Conservation (phyloP, 2,797 vertebrate genomes). For the Phyllotis vaccarum region DNA sequence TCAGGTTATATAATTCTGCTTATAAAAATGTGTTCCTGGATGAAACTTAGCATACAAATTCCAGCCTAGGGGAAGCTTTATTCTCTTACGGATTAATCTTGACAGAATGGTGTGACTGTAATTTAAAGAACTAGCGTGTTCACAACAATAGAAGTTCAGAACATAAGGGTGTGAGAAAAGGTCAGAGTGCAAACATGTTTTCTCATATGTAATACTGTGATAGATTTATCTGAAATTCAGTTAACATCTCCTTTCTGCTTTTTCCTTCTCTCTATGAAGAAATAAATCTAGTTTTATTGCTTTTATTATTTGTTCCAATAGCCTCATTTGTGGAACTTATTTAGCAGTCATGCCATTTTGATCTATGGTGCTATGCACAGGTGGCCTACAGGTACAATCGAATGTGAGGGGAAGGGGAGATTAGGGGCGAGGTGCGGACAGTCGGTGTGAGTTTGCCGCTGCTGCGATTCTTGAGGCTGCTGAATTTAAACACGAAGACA, state of each 20-base stretch:
- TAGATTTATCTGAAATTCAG: slow-evolving; percentile 81
- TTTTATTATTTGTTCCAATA: slow-evolving; percentile 82
- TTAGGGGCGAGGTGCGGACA: not conserved
- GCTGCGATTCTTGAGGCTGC: not conserved
- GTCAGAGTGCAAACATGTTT: slow-evolving; percentile 46
- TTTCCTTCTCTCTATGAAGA: slow-evolving; percentile 67
- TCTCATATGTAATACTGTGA: slow-evolving; percentile 64
- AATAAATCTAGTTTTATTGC: slow-evolving; percentile 78
- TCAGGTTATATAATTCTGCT: slow-evolving; percentile 76
- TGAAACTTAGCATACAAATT: slow-evolving; percentile 71
- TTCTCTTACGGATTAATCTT: slow-evolving; percentile 68
- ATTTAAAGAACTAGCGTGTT: slow-evolving; percentile 71
- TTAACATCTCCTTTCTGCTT: slow-evolving; percentile 66
- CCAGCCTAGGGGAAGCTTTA: slow-evolving; percentile 61
- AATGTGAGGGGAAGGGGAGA: slow-evolving; percentile 19
- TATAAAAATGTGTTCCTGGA: slow-evolving; percentile 64
- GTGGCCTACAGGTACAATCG: slow-evolving; percentile 59
- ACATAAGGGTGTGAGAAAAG: slow-evolving; percentile 50
- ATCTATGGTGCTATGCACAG: slow-evolving; percentile 74
- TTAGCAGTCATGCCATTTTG: slow-evolving; percentile 76
- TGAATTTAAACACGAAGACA: slow-evolving; percentile 49
- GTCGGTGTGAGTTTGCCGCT: slow-evolving; percentile 37
- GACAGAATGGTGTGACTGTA: not conserved
- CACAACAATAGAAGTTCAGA: slow-evolving; percentile 73
- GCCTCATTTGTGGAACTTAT: slow-evolving; percentile 77